Evolutionary conservation across 2,797 vertebrate genomes (phyloP).

Genomic region (Lithobates pipiens): DNA sequence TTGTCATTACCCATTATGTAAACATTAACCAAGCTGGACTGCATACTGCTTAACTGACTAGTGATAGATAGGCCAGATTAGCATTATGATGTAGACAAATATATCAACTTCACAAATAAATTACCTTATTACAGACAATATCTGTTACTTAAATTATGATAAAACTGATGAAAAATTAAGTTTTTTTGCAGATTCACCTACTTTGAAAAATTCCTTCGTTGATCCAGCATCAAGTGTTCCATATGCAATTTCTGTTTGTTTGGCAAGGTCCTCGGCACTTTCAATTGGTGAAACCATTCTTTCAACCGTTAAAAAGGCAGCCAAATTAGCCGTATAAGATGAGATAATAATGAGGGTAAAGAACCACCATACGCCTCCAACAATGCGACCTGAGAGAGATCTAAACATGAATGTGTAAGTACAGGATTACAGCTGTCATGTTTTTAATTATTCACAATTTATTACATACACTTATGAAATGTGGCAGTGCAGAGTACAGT

Average conservation of each 20-base stretch:
- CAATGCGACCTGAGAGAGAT: constrained; percentile 97
- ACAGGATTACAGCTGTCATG: constrained; percentile 1
- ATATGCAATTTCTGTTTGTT: constrained; percentile 98
- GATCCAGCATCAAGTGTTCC: constrained; percentile 96
- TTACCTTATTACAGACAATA: too few relatives aligned
- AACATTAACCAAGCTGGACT: background rate
- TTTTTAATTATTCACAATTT: background rate
- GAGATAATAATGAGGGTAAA: constrained; percentile 99
- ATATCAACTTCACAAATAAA: background rate
- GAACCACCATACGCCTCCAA: constrained; percentile 99
- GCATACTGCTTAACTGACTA: background rate
- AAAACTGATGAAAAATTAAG: too few relatives aligned
- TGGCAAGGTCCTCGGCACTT: constrained; percentile 93
- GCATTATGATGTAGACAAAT: background rate
- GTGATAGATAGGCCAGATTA: background rate
- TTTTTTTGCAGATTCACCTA: constrained; percentile 65
- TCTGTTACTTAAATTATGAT: too few relatives aligned
- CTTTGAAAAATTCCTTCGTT: constrained; percentile 98
- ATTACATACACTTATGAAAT: background rate
- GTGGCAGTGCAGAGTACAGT: background rate
- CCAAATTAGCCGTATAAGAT: constrained; percentile 97
- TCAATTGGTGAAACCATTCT: constrained; percentile 94
- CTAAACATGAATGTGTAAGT: constrained; percentile 75
- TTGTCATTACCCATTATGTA: too few relatives aligned
- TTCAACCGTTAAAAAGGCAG: constrained; percentile 98